Evolutionary conservation across 2,888 invertebrate genomes (phyloP).

Genomic region (Malthinus flaveolus): DNA sequence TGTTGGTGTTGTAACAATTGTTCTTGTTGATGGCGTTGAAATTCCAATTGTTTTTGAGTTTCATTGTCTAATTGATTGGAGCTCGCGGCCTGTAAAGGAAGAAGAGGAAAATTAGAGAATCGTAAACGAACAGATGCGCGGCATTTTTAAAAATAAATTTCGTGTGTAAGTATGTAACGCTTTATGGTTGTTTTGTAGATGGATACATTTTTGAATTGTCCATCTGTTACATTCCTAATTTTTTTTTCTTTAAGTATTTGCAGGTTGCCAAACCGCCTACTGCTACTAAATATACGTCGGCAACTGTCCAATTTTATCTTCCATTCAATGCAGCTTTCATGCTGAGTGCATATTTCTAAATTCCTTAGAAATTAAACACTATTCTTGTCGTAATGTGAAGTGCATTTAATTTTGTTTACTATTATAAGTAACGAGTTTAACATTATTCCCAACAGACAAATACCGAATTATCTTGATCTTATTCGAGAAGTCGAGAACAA

Average conservation of each 20-base stretch:
- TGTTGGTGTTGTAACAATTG: slow-evolving; percentile 62
- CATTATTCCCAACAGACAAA: too few species aligned
- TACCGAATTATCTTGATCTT: slow-evolving; percentile 2
- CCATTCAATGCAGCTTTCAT: slow-evolving; percentile 54
- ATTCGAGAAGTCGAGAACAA: neutral
- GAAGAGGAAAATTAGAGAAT: neutral
- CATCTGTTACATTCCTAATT: slow-evolving; percentile 52
- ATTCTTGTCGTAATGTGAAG: slow-evolving; percentile 16
- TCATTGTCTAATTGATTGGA: slow-evolving; percentile 53
- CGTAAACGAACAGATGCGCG: neutral
- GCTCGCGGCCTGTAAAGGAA: slow-evolving; percentile 33
- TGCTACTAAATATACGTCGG: slow-evolving; percentile 57
- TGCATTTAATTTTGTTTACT: slow-evolving; percentile 4
- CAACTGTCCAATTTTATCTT: slow-evolving; percentile 56
- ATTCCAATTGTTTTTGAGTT: slow-evolving; percentile 69
- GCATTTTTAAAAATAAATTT: slow-evolving; percentile 10
- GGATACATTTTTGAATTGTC: slow-evolving; percentile 48
- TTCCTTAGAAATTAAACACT: slow-evolving; percentile 21
- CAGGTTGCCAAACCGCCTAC: slow-evolving; percentile 58
- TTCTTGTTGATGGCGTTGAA: slow-evolving; percentile 68
- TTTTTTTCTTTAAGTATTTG: slow-evolving; percentile 50
- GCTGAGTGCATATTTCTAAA: slow-evolving; percentile 29
- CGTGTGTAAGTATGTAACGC: slow-evolving; percentile 16
- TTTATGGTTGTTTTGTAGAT: slow-evolving; percentile 30
- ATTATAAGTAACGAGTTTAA: neutral